Percentiles rank a stretch among this genome's conserved stretches.
These are phyloP conservation scores for Andrena haemorrhoa DNA, from an alignment of 2,888 invertebrate genomes.

Conservation along the genomic window DNA sequence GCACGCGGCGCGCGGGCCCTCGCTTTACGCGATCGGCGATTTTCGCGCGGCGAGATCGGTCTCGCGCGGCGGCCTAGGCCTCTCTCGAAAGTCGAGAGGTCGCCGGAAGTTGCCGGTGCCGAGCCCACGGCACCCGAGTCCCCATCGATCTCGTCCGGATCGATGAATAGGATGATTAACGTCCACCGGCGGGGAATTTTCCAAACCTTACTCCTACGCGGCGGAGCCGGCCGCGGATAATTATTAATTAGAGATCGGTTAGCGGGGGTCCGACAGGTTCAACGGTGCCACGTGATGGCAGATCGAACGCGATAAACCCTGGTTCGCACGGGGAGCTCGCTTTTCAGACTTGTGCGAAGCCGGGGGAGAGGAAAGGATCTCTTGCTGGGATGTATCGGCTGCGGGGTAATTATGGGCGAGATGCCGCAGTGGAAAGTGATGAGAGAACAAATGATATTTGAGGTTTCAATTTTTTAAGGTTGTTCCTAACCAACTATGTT, in stretches of 20 bases:
- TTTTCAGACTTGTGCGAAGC: neutral
- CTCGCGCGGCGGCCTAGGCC: conserved; percentile 19
- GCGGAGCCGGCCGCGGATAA: conserved; percentile 55
- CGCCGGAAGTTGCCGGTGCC: conserved; percentile 50
- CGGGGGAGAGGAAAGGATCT: neutral
- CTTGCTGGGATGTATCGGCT: neutral
- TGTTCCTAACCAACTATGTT: no score
- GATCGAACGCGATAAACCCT: conserved; percentile 43
- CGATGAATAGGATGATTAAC: conserved; percentile 73
- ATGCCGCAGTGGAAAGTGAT: no score
- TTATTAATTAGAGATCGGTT: conserved; percentile 65
- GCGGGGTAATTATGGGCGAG: neutral
- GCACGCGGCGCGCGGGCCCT: neutral
- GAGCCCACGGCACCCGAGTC: conserved; percentile 40
- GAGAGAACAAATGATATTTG: no score
- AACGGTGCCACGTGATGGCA: conserved; percentile 49
- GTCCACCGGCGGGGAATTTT: conserved; percentile 55
- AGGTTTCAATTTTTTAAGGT: no score
- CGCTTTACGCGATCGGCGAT: conserved; percentile 10
- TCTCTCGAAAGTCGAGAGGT: conserved; percentile 49
- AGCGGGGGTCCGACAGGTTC: conserved; percentile 57
- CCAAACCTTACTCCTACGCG: conserved; percentile 64
- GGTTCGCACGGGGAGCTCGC: conserved; percentile 14
- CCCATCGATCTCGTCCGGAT: conserved; percentile 65
- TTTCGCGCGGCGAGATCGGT: conserved; percentile 42